phyloP scores from a whole-genome alignment of 1,140 invertebrate species.

The Macrosteles quadrilineatus region DNA sequence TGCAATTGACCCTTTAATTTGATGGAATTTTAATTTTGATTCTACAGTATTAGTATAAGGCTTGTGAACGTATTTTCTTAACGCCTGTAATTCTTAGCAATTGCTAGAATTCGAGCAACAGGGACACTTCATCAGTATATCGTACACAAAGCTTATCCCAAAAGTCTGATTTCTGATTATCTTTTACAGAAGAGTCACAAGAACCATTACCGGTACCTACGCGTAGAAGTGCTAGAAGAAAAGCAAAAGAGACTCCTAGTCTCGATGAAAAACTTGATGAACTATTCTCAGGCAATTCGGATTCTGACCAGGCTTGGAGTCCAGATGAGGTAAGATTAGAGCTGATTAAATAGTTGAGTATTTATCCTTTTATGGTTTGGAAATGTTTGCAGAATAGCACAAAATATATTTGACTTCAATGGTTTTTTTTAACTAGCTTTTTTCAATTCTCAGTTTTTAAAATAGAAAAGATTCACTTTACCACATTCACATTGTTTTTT shows the following conservation, averaged over 20 bases:
- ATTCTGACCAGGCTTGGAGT: constrained; percentile 63
- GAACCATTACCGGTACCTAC: not conserved
- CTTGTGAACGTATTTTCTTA: no score
- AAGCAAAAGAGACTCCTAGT: constrained; percentile 50
- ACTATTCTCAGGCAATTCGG: constrained; percentile 30
- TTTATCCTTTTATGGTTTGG: not conserved
- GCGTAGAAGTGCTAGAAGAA: constrained; percentile 65
- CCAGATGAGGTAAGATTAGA: constrained; percentile 48
- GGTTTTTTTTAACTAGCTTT: not conserved
- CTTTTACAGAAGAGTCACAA: not conserved
- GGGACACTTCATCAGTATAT: no score
- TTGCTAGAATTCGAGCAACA: no score
- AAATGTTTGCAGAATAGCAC: not conserved
- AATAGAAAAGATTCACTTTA: not conserved
- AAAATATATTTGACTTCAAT: not conserved
- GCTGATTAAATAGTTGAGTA: not conserved
- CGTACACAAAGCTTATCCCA: no score
- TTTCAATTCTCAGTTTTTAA: not conserved
- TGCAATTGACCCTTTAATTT: no score
- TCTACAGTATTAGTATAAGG: no score
- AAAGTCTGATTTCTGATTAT: no score
- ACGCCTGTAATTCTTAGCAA: no score
- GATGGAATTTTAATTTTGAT: no score
- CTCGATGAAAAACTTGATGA: constrained; percentile 46
- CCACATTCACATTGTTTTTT: no score